Evolutionary conservation across 2,888 invertebrate species (phyloP), one percentile per base, ranked within the genome.

Genomic region (Chaetogeoica ovagalla): DNA sequence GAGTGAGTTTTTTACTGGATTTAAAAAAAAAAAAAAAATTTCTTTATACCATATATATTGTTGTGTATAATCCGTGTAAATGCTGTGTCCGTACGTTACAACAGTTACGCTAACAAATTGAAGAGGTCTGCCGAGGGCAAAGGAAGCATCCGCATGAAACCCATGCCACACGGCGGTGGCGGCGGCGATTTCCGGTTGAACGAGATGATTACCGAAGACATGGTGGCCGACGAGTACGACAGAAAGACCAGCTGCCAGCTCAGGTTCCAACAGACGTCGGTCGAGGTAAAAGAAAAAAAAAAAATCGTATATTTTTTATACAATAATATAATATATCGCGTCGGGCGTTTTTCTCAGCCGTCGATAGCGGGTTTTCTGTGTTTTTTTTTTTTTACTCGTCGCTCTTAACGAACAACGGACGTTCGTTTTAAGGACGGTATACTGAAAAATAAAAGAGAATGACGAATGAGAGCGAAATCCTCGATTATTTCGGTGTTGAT

Each of bases 261-360:
- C 59, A 89, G 96, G 79, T 96, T 95, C 86, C 97, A 97, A 85
- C 97, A 97, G 86, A 94, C 95, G 84, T 92, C 94, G 52, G 92
- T 97, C 23, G 95, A 97, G 87, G 95, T 81, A 70, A 75, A 30
- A 30, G 4, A 63, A 30, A 30, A 30, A 30, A 30, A 30, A 30
- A 30, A 30, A 30, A 30, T 30, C 43, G 65, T 17, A 21, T 1
- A 13, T 11, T 52, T 52, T 52, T 52, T 17, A 15, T n/a, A n/a
- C n/a, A 15, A 17, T 15, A 15, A 9, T 52, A 17, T 52, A 52
- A 13, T 17, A 5, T 15, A 4, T 19, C 43, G 11, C 43, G 43
- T 43, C 43, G 43, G 9, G 43, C 43, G 30, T 30, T 30, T 30
- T 30, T 30, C 4, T 30, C 30, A 30, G 30, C 30, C 30, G 30